Conservation (phyloP, 2,797 vertebrate genomes). For the Hippopotamyrus pictus region DNA sequence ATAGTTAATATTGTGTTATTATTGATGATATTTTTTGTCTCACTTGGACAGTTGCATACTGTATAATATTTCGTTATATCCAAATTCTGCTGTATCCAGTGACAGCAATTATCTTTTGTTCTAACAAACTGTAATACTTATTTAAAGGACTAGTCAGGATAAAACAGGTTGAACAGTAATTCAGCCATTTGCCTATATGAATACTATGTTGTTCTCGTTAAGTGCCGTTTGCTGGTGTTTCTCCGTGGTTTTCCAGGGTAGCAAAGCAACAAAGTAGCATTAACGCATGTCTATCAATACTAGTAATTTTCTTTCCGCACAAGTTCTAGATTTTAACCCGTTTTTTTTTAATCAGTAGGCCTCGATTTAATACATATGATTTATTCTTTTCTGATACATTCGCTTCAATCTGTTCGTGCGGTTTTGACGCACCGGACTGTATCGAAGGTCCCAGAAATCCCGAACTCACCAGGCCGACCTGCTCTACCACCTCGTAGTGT, state of each 20-base stretch:
- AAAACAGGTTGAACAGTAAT: neutral
- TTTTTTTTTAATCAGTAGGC: no score
- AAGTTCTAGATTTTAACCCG: no score
- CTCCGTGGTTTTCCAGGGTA: neutral
- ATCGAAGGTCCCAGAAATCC: constrained; percentile 9
- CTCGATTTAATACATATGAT: neutral
- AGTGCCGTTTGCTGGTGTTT: neutral
- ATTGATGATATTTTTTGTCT: neutral
- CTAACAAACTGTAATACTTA: neutral
- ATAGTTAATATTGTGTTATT: neutral
- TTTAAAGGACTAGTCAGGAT: neutral
- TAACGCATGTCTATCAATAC: neutral
- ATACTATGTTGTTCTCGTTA: neutral
- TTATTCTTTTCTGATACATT: neutral
- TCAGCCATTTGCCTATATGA: neutral
- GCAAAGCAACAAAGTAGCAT: neutral
- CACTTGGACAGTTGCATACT: neutral
- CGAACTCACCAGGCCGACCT: constrained; percentile 46
- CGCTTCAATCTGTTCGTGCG: neutral
- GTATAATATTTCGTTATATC: neutral
- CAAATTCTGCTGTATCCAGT: neutral
- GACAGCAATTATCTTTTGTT: neutral
- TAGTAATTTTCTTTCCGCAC: neutral
- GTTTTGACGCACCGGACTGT: neutral
- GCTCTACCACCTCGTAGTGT: constrained; percentile 24